These are phyloP conservation scores for Heliothis peltigera DNA, from an alignment of 2,888 invertebrate species.

Conservation along the genomic window DNA sequence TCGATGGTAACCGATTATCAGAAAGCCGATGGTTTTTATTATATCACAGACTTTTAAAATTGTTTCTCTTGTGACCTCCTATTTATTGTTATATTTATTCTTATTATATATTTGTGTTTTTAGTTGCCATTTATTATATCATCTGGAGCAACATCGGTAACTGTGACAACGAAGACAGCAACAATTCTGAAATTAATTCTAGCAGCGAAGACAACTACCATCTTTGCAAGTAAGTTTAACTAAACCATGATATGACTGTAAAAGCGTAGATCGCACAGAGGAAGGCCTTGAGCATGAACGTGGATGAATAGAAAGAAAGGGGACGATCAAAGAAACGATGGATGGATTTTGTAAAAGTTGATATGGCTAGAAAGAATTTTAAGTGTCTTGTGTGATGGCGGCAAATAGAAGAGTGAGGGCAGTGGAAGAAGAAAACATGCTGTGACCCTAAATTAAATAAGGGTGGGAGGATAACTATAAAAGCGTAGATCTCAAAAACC, in stretches of 20 bases:
- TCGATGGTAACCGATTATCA: neutral
- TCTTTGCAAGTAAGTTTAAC: slow-evolving; percentile 77
- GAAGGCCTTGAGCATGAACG: too few relatives aligned
- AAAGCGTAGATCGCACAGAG: too few relatives aligned
- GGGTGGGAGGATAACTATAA: too few relatives aligned
- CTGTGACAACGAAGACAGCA: slow-evolving; percentile 84
- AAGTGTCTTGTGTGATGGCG: too few relatives aligned
- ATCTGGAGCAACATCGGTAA: slow-evolving; percentile 94
- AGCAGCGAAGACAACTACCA: slow-evolving; percentile 75
- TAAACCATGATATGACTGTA: too few relatives aligned
- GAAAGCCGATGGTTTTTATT: neutral
- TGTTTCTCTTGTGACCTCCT: neutral
- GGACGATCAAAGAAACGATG: too few relatives aligned
- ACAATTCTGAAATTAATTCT: slow-evolving; percentile 72
- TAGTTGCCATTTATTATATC: slow-evolving; percentile 93
- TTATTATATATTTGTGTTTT: slow-evolving; percentile 55
- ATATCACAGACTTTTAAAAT: neutral
- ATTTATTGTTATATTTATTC: too few relatives aligned
- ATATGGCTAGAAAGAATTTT: too few relatives aligned
- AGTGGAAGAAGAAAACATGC: too few relatives aligned
- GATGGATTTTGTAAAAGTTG: too few relatives aligned
- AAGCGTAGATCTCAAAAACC: neutral
- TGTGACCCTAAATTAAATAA: too few relatives aligned
- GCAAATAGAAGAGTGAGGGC: slow-evolving; percentile 54
- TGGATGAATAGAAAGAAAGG: too few relatives aligned